Evolutionary conservation across 2,888 invertebrate species (phyloP).

Genomic region (Syrista parreyssii): DNA sequence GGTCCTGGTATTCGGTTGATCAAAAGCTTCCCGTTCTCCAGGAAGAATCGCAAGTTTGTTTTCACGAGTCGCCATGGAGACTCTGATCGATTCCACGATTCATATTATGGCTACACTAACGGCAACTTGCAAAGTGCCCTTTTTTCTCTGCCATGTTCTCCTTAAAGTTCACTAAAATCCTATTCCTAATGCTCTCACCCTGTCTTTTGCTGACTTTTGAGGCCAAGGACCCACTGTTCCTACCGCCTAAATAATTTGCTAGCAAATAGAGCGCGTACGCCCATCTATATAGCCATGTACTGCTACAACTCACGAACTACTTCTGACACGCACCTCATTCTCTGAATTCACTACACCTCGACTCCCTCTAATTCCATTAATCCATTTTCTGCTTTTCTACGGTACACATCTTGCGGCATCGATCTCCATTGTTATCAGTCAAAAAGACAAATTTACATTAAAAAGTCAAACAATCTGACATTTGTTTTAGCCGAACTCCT

Average conservation of each 20-base stretch:
- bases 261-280: neutral
- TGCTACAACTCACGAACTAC: neutral
- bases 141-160: neutral
- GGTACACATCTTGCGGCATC: neutral
- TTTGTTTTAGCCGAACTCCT: neutral
- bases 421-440: neutral
- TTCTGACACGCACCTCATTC: neutral
- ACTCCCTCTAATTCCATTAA: neutral
- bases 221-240: neutral
- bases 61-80: constrained; percentile 17
- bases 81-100: constrained; percentile 20
- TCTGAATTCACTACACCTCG: neutral
- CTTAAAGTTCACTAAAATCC: neutral
- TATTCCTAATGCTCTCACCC: neutral
- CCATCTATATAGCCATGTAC: neutral
- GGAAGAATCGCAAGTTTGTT: constrained; percentile 21
- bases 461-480: neutral
- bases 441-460: neutral
- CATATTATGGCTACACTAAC: constrained; percentile 18
- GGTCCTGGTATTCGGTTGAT: neutral
- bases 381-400: neutral
- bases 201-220: neutral
- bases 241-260: neutral
- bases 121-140: neutral
- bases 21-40: neutral